Base-by-base conservation (phyloP, 1,140 invertebrate species). In the Tetramorium alpestre region DNA sequence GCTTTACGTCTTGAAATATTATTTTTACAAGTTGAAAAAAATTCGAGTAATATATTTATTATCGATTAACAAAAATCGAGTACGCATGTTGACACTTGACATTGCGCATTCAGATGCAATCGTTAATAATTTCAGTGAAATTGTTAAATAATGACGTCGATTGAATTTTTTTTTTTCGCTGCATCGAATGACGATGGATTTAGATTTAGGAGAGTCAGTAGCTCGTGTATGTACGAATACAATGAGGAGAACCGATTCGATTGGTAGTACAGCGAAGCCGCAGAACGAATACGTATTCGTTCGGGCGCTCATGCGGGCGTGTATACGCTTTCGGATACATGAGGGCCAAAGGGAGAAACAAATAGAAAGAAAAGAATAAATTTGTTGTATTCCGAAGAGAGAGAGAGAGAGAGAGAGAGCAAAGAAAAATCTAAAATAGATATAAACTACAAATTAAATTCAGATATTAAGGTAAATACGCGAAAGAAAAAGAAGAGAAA, bases 201-300 rank as follows among this genome's bases (percentile, higher is more conserved):
- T 56, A 47, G 47, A 76, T 89, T 89, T 72, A 62, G 56, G 6
- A 64, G 85, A 77, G 70, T 33, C 47, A 67, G 18, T 75, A 56
- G 41, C 58, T 64, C 58, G 51, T 60, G 41, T 58, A 28, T 22
- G 56, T 28, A 13, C 58, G 38, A 44, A 73, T 84, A n/a, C 64
- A 18, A 56, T 51, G 70, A 85, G 72, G 28, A 77, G 47, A 60
- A 18, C 44, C 60, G 25, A 75, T 47, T 11, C 47, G 13, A 51
- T 62, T n/a, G 67, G 22, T 76, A 49, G 33, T 33, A 64, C 64
- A 13, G 6, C 70, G 10, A 49, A 33, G 28, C 2, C 18, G 22
- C 1, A 16, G 41, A 47, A 47, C 13, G 38, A 44, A 33, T 62
- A 22, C 33, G 11, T 76, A 75, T 73, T 84, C 41, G 11, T 41